A percentile compares a stretch with the other conserved stretches of the same genome.
phyloP scores from a whole-genome alignment of 2,797 vertebrate species.

The Hylomyscus alleni region DNA sequence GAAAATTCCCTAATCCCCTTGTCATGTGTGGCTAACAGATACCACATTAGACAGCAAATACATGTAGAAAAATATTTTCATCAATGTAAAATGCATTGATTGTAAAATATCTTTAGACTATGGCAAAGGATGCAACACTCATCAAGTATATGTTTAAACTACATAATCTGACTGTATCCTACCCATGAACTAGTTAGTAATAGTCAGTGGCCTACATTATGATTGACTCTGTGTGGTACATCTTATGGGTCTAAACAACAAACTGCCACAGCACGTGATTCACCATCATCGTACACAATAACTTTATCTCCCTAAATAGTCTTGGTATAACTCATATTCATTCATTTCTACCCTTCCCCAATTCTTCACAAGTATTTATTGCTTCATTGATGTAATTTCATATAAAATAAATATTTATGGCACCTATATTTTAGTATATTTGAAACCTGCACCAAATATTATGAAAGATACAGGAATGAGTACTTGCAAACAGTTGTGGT shows the following conservation, averaged over 20 bases:
- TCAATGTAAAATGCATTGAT: not conserved
- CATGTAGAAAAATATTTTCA: not conserved
- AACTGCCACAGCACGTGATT: not conserved
- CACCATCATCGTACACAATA: not conserved
- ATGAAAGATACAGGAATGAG: constrained; percentile 76
- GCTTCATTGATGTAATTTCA: not conserved
- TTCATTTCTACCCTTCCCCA: not conserved
- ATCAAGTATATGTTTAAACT: not conserved
- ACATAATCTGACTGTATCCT: not conserved
- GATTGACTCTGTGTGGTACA: not conserved
- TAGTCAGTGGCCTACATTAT: not conserved
- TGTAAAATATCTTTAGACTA: not conserved
- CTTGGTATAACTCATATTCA: not conserved
- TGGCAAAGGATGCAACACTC: not conserved
- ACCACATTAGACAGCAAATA: not conserved
- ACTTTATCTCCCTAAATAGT: not conserved
- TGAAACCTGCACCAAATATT: constrained; percentile 72
- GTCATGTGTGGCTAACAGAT: not conserved
- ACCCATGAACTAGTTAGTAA: not conserved
- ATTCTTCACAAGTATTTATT: not conserved
- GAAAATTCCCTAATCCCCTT: not conserved
- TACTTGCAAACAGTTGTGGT: constrained; percentile 64
- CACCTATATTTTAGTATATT: constrained; percentile 44
- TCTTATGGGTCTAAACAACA: not conserved
- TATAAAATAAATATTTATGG: not conserved